Evolutionary conservation across 2,888 invertebrate species (phyloP).

Genomic region (Prosopocoilus inquinatus): DNA sequence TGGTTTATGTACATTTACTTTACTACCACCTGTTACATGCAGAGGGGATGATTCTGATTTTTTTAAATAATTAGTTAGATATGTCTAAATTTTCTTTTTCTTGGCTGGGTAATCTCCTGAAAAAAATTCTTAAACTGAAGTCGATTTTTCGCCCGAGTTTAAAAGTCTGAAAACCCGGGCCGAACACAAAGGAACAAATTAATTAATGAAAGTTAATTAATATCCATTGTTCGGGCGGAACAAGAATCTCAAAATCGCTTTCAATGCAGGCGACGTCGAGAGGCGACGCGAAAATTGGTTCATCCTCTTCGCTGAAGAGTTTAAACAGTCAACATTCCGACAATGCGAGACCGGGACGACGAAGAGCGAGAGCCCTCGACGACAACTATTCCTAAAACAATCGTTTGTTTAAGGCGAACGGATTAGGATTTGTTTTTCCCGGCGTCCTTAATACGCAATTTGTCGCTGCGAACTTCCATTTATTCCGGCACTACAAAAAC

Average conservation of each 20-base stretch:
- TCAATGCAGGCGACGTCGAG: conserved; percentile 23
- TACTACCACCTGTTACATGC: no score
- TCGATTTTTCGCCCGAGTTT: no score
- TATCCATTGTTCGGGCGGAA: conserved; percentile 20
- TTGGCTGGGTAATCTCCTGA: no score
- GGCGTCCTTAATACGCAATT: no score
- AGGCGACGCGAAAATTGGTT: conserved; percentile 41
- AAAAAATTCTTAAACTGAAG: no score
- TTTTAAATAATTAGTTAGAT: no score
- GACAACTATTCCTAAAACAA: conserved; percentile 19
- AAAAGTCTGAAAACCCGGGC: no score
- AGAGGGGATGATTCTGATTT: no score
- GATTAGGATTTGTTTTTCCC: conserved; percentile 13
- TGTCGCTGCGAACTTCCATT: no score
- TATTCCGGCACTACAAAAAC: no score
- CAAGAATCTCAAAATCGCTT: conserved; percentile 5
- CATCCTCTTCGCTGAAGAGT: conserved; percentile 42
- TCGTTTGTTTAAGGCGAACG: conserved; percentile 7
- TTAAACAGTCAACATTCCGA: conserved; percentile 43
- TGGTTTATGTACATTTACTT: no score
- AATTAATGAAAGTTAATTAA: conserved; percentile 31
- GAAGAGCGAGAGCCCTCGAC: conserved; percentile 4
- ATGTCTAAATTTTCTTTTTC: no score
- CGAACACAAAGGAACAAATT: conserved; percentile 17
- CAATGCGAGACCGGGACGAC: conserved; percentile 35